Percentiles rank a stretch among this genome's conserved stretches.
Conservation (phyloP, 2,113 vertebrate species). For the Haliaeetus leucogaster region DNA sequence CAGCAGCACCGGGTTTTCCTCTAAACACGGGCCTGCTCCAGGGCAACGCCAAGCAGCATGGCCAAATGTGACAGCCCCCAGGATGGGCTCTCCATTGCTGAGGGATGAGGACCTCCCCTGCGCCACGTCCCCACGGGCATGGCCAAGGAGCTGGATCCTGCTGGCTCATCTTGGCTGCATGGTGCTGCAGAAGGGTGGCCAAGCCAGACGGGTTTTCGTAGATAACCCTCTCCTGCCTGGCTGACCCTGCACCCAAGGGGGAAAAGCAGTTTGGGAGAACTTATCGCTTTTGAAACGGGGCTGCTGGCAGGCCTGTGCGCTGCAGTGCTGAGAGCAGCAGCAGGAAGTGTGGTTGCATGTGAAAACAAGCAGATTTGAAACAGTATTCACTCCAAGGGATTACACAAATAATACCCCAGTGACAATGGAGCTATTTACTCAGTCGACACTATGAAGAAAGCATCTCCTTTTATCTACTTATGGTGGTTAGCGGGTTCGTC, state of each 20-base stretch:
- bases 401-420: constrained; percentile 51
- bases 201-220: not conserved
- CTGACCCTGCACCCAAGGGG: not conserved
- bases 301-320: not conserved
- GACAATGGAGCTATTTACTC: constrained; percentile 49
- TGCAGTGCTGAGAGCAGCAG: constrained; percentile 27
- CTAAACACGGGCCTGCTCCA: not conserved
- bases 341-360: constrained; percentile 43
- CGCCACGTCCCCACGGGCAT: not conserved
- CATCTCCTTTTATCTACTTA: constrained; percentile 39
- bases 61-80: not conserved
- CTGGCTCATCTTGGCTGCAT: not conserved
- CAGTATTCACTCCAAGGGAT: constrained; percentile 26
- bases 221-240: not conserved
- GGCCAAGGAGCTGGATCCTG: not conserved
- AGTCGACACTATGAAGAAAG: constrained; percentile 37
- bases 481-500: not conserved
- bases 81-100: not conserved
- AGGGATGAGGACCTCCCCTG: not conserved
- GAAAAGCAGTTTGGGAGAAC: not conserved
- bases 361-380: constrained; percentile 59
- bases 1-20: not conserved
- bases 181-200: not conserved
- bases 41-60: not conserved
- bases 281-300: not conserved